Conservation (phyloP, 2,797 vertebrate genomes). For the Microchirus variegatus region DNA sequence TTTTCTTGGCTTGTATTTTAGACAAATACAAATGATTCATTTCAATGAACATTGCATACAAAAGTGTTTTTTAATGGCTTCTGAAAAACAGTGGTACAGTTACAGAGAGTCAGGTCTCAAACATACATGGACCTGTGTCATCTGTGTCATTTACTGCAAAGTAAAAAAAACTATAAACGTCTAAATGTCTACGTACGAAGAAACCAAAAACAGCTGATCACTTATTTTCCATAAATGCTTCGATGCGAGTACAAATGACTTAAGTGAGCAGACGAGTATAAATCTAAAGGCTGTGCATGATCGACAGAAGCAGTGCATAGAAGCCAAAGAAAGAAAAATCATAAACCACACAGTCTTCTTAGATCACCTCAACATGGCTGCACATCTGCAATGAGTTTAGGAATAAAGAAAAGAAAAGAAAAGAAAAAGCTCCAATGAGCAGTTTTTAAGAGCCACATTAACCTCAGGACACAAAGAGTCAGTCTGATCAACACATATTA, state of each 20-base stretch:
- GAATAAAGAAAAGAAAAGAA: no score
- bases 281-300: slow-evolving; percentile 54
- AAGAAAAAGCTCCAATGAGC: slow-evolving; percentile 53
- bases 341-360: slow-evolving; percentile 22
- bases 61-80: neutral
- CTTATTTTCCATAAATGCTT: slow-evolving; percentile 62
- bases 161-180: slow-evolving; percentile 5
- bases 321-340: slow-evolving; percentile 34
- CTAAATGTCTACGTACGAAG: no score
- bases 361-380: slow-evolving; percentile 16
- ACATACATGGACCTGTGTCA: neutral
- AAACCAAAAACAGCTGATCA: slow-evolving; percentile 42
- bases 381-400: slow-evolving; percentile 21
- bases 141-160: slow-evolving; percentile 2
- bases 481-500: slow-evolving; percentile 13
- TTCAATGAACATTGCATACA: slow-evolving; percentile 11
- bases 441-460: slow-evolving; percentile 40
- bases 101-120: neutral
- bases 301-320: slow-evolving; percentile 40
- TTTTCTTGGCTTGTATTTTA: no score
- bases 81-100: neutral
- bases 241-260: slow-evolving; percentile 55
- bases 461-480: slow-evolving; percentile 25
- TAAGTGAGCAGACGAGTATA: slow-evolving; percentile 63
- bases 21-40: no score